These are phyloP conservation scores for Holothuria leucospilota DNA, from an alignment of 53 echinoderm and acorn worm species.

Conservation along the genomic window DNA sequence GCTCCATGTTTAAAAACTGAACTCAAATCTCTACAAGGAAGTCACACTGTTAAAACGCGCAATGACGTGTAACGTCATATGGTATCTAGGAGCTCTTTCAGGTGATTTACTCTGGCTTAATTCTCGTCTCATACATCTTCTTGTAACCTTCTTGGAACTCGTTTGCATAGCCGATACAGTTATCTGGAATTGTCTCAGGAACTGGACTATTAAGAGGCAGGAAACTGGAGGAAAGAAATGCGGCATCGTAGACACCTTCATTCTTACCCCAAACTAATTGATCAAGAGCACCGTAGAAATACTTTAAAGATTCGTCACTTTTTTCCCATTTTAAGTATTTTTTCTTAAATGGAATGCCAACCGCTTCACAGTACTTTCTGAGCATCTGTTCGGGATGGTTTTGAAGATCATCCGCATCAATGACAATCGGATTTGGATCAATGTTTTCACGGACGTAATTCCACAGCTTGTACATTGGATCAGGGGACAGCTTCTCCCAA, in stretches of 20 bases:
- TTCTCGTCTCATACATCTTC: background rate
- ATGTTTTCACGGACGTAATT: slow-evolving; percentile 31
- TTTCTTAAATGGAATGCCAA: slow-evolving; percentile 26
- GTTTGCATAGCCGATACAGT: background rate
- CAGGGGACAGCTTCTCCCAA: slow-evolving; percentile 38
- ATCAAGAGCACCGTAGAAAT: no score
- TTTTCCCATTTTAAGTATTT: slow-evolving; percentile 22
- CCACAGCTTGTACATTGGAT: slow-evolving; percentile 24
- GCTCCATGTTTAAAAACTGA: no score
- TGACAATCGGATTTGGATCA: slow-evolving; percentile 34
- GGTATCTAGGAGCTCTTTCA: no score
- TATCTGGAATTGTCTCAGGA: background rate
- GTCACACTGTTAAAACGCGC: no score
- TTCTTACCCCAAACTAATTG: background rate
- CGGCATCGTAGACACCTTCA: background rate
- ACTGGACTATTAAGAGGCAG: background rate
- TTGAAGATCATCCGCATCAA: slow-evolving; percentile 47
- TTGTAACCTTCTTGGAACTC: background rate
- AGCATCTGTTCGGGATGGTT: slow-evolving; percentile 37
- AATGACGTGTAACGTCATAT: no score
- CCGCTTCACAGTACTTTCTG: slow-evolving; percentile 19
- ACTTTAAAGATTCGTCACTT: no score
- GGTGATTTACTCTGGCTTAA: background rate
- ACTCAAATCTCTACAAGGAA: no score
- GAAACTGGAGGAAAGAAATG: background rate